These are phyloP conservation scores for Spicauda simplicius DNA, from an alignment of 2,888 invertebrate genomes.

Conservation along the genomic window DNA sequence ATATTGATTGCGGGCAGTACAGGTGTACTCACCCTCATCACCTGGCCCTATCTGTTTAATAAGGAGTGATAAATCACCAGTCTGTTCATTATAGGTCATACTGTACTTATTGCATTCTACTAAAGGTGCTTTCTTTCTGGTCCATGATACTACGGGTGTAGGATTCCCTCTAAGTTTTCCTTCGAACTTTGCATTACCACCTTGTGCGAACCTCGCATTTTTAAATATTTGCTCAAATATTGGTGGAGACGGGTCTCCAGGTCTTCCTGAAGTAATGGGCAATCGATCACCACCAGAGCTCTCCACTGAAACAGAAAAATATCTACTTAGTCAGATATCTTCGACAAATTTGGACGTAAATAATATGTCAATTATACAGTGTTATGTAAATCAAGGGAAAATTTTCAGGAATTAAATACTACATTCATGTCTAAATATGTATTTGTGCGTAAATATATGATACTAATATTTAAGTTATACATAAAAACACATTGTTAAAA, in stretches of 20 bases:
- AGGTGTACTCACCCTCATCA: constrained; percentile 98
- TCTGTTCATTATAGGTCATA: constrained; percentile 95
- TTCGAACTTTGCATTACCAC: constrained; percentile 96
- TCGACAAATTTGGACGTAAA: no score
- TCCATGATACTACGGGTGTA: constrained; percentile 96
- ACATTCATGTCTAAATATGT: no score
- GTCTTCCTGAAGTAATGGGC: constrained; percentile 73
- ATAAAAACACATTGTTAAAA: no score
- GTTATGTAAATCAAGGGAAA: no score
- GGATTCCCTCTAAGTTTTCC: constrained; percentile 96
- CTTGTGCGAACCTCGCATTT: constrained; percentile 97
- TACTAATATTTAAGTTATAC: no score
- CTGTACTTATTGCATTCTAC: constrained; percentile 94
- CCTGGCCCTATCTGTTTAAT: constrained; percentile 98
- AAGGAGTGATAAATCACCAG: constrained; percentile 94
- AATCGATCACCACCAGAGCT: constrained; percentile 83
- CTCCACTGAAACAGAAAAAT: constrained; percentile 86
- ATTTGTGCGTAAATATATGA: no score
- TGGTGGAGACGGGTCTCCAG: constrained; percentile 94
- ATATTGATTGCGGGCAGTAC: constrained; percentile 96
- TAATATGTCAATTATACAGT: no score
- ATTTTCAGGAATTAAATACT: no score
- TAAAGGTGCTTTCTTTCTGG: constrained; percentile 93
- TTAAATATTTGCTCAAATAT: constrained; percentile 98
- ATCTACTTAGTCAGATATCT: not conserved